Percentiles rank a stretch among this genome's conserved stretches.
Evolutionary conservation across 1,140 invertebrate genomes (phyloP).

Genomic region (Hycleus phaleratus): DNA sequence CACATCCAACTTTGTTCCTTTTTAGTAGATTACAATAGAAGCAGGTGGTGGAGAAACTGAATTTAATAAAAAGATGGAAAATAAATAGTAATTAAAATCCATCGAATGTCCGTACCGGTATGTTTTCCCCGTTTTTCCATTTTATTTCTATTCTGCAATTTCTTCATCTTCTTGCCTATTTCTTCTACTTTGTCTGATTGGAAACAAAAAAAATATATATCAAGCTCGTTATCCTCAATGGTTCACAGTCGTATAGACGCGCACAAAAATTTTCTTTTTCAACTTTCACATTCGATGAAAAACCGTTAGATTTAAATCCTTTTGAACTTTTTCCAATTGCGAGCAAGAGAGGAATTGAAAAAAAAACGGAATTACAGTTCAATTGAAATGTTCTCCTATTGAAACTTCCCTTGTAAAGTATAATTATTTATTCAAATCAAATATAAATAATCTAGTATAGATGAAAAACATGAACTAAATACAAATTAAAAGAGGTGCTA

Average conservation of each 20-base stretch:
- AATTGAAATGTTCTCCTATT: no score
- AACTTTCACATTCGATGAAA: not conserved
- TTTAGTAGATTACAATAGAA: not conserved
- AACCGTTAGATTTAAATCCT: conserved; percentile 5
- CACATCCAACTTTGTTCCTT: no score
- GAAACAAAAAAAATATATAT: conserved; percentile 24
- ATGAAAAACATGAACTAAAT: no score
- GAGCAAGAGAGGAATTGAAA: not conserved
- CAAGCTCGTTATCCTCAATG: conserved; percentile 22
- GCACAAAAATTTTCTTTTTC: no score
- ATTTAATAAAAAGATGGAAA: conserved; percentile 13
- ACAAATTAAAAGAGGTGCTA: no score
- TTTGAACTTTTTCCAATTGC: conserved; percentile 1
- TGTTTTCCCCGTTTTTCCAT: no score
- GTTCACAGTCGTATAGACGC: not conserved
- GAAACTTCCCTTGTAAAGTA: no score
- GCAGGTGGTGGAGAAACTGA: not conserved
- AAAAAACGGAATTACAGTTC: not conserved
- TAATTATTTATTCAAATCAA: no score
- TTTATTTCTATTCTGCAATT: no score
- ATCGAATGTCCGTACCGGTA: not conserved
- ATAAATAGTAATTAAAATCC: conserved; percentile 24
- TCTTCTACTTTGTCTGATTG: conserved; percentile 20
- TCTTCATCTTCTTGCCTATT: conserved; percentile 7
- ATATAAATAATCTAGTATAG: no score